Conservation (phyloP, 2,797 vertebrate species). For the Myotis pilosus region DNA sequence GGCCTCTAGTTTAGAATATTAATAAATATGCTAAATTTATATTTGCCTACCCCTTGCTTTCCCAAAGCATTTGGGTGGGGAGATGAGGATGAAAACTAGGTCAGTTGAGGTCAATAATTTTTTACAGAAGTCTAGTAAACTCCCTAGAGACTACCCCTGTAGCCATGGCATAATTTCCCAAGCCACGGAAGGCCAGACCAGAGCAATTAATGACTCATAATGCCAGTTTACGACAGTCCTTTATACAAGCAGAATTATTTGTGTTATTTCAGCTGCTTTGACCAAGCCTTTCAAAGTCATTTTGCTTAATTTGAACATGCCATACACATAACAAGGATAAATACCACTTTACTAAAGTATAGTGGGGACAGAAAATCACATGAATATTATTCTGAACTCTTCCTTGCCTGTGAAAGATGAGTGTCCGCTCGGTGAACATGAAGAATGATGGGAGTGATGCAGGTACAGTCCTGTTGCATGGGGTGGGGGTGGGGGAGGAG, state of each 20-base stretch:
- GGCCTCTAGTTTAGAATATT: no score
- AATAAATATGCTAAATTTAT: neutral
- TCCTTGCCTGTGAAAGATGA: neutral
- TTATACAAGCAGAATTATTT: constrained; percentile 23
- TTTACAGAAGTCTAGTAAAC: neutral
- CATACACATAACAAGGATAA: neutral
- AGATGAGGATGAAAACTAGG: constrained; percentile 27
- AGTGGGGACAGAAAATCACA: neutral
- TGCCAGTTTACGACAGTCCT: neutral
- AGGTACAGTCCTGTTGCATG: neutral
- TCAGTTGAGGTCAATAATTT: constrained; percentile 45
- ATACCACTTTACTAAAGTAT: neutral
- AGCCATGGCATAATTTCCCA: constrained; percentile 38
- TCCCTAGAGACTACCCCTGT: constrained; percentile 27
- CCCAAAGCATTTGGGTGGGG: neutral
- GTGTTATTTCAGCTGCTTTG: constrained; percentile 31
- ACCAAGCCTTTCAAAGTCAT: neutral
- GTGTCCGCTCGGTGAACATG: neutral
- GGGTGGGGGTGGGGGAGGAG: no score
- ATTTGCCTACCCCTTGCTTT: neutral
- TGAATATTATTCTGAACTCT: neutral
- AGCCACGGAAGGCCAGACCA: neutral
- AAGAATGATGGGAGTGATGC: neutral
- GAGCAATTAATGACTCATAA: constrained; percentile 54
- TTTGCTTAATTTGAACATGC: constrained; percentile 37